Percentiles rank a stretch among this genome's conserved stretches.
Conservation (phyloP, 2,888 invertebrate genomes). For the Drosophila hawaiiensis region DNA sequence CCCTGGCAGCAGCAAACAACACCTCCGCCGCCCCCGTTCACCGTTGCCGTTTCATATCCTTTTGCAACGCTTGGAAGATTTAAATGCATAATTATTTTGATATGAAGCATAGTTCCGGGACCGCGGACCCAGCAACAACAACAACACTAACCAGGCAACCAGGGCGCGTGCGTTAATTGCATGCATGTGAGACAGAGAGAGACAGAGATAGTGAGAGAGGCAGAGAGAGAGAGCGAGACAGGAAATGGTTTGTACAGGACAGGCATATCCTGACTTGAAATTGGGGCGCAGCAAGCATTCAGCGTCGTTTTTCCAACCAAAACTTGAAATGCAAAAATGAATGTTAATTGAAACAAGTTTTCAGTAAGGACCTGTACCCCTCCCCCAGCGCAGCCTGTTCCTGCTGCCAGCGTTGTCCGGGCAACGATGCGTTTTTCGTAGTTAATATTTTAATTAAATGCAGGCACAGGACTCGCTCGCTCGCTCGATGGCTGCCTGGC, state of each 20-base stretch:
- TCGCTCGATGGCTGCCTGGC: neutral
- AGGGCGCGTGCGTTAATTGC: conserved; percentile 74
- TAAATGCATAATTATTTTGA: conserved; percentile 79
- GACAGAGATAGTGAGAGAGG: neutral
- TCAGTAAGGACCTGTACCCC: conserved; percentile 54
- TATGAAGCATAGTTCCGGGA: conserved; percentile 82
- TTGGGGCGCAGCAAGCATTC: conserved; percentile 25
- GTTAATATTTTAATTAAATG: conserved; percentile 84
- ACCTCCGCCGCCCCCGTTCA: conserved; percentile 11
- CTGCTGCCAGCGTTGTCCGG: conserved; percentile 25
- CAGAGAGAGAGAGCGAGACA: neutral
- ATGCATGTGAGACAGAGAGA: conserved; percentile 40
- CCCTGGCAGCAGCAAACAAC: conserved; percentile 63
- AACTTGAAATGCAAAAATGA: conserved; percentile 76
- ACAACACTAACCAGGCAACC: conserved; percentile 10
- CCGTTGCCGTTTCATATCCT: conserved; percentile 44
- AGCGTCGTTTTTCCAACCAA: conserved; percentile 63
- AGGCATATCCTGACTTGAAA: conserved; percentile 55
- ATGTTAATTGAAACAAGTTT: conserved; percentile 79
- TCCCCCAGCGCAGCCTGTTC: neutral
- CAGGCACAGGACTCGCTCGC: conserved; percentile 64
- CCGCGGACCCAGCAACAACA: conserved; percentile 19
- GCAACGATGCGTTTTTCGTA: conserved; percentile 64
- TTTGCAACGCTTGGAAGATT: conserved; percentile 76
- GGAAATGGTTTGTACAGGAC: conserved; percentile 25